A percentile compares a stretch with the other conserved stretches of the same genome.
Conservation (phyloP, 2,113 vertebrate genomes). For the Crotophaga sulcirostris region DNA sequence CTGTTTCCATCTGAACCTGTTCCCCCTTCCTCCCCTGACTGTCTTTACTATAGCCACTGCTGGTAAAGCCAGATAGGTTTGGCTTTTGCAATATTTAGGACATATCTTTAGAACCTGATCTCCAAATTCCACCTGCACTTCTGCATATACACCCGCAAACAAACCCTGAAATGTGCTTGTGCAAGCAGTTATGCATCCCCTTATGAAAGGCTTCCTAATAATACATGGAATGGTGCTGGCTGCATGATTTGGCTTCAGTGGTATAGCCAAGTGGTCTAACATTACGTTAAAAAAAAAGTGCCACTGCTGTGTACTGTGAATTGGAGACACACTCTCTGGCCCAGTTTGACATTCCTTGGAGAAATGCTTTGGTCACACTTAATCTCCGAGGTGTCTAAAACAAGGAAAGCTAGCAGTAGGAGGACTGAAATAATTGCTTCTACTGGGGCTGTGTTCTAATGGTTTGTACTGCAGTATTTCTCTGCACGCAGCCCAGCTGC, state of each 20-base stretch:
- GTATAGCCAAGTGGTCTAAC: neutral
- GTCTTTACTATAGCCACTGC: neutral
- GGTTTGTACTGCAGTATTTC: neutral
- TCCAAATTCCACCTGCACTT: neutral
- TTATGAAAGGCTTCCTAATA: neutral
- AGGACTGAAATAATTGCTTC: neutral
- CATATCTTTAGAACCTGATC: neutral
- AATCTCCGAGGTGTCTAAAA: neutral
- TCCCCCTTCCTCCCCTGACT: neutral
- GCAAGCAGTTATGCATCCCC: neutral
- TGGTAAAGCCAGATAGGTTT: neutral
- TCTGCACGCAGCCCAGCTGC: neutral
- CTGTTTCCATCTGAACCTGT: neutral
- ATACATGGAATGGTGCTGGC: neutral
- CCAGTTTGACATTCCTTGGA: neutral
- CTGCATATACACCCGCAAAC: neutral
- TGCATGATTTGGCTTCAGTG: neutral
- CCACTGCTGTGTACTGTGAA: neutral
- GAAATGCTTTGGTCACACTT: neutral
- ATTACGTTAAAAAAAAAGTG: neutral
- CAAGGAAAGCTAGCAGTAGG: neutral
- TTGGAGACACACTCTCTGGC: neutral
- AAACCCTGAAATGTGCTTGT: neutral
- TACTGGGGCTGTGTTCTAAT: neutral
- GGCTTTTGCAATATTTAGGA: neutral